Conservation (phyloP, 2,797 vertebrate genomes). For the Podarcis lilfordi region DNA sequence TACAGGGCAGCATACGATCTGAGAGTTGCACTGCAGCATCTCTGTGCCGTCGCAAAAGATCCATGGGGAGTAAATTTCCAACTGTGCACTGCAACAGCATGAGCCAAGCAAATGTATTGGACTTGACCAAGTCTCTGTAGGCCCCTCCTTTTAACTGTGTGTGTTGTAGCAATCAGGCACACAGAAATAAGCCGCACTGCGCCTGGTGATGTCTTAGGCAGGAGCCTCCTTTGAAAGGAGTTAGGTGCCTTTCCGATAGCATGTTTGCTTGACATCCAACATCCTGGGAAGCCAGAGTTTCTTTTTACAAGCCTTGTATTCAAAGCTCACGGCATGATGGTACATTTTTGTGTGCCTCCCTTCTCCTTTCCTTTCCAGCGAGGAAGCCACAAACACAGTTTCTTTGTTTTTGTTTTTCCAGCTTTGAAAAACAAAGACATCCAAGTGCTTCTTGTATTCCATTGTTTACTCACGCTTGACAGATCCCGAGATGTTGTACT, state of each 20-base stretch:
- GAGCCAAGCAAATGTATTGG: background rate
- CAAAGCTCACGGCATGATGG: background rate
- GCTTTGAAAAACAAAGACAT: constrained; percentile 2
- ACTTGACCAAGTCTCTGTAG: background rate
- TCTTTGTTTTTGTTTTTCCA: background rate
- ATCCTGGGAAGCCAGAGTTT: background rate
- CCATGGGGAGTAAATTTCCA: background rate
- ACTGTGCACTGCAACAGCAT: background rate
- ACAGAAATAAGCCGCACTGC: background rate
- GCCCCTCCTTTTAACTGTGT: background rate
- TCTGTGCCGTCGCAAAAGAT: background rate
- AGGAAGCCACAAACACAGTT: background rate
- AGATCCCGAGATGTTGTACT: constrained; percentile 19
- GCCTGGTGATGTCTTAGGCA: background rate
- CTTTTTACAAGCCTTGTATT: background rate
- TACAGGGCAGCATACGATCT: background rate
- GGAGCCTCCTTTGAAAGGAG: constrained; percentile 7
- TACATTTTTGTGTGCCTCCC: background rate
- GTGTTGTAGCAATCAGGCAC: background rate
- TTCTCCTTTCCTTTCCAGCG: background rate
- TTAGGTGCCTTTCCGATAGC: background rate
- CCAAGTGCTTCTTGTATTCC: background rate
- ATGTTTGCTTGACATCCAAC: background rate
- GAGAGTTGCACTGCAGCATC: background rate
- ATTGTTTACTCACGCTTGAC: constrained; percentile 24